A percentile compares a stretch with the other conserved stretches of the same genome.
Conservation (phyloP, 2,797 vertebrate species). For the Miopithecus talapoin region DNA sequence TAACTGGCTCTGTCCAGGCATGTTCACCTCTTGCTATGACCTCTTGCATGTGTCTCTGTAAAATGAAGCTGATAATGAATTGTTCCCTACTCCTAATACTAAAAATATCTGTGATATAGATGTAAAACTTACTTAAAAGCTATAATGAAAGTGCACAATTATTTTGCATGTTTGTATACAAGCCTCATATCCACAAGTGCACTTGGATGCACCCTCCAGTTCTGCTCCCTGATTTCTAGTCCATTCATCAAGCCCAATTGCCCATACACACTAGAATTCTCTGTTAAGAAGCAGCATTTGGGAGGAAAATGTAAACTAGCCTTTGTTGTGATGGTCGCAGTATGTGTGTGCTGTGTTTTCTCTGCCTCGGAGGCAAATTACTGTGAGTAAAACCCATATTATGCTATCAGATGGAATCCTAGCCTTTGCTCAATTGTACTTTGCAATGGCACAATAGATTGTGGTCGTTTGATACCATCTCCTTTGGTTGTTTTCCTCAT, state of each 20-base stretch:
- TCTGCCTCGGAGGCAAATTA: slow-evolving; percentile 57
- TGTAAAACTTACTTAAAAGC: not conserved
- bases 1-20: not conserved
- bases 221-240: not conserved
- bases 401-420: slow-evolving; percentile 27
- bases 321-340: slow-evolving; percentile 51
- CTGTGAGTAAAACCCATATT: slow-evolving; percentile 46
- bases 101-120: not conserved
- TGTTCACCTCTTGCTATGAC: not conserved
- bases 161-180: not conserved
- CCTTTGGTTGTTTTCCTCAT: slow-evolving; percentile 55
- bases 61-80: not conserved
- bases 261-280: slow-evolving; percentile 26
- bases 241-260: slow-evolving; percentile 50
- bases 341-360: not conserved
- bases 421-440: slow-evolving; percentile 14
- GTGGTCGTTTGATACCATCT: slow-evolving; percentile 38
- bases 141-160: not conserved
- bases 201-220: not conserved
- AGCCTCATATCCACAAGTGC: not conserved
- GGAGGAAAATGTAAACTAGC: slow-evolving; percentile 47
- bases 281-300: not conserved
- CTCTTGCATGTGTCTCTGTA: not conserved
- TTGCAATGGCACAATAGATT: not conserved
- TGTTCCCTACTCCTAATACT: not conserved